A percentile compares a stretch with the other conserved stretches of the same genome.
Conservation (phyloP, 2,113 vertebrate genomes). For the Tricholaema leucomelas region DNA sequence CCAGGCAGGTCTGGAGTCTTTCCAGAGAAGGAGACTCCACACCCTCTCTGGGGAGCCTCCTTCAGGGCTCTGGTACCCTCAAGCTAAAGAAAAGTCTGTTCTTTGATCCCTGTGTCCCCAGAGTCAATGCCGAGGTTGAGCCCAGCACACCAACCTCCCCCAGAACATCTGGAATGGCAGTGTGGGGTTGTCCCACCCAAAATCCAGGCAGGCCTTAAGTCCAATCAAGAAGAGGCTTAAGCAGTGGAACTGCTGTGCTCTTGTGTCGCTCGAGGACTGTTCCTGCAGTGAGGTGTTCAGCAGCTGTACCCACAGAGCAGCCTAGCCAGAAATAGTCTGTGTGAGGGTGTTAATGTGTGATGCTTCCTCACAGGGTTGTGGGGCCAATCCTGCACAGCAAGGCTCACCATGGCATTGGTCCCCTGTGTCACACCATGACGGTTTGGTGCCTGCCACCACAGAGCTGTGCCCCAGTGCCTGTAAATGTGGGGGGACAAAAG, state of each 20-base stretch:
- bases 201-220: not conserved
- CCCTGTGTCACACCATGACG: not conserved
- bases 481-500: not conserved
- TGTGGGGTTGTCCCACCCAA: rapidly evolving
- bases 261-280: rapidly evolving
- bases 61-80: not conserved
- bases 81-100: not conserved
- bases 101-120: rapidly evolving
- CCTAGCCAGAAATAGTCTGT: rapidly evolving
- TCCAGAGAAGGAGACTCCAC: not conserved
- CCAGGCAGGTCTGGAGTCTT: not conserved
- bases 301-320: not conserved
- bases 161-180: not conserved
- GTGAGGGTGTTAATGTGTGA: not conserved
- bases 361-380: not conserved
- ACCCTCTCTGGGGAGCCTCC: not conserved
- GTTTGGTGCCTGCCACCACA: not conserved
- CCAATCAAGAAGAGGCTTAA: rapidly evolving
- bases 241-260: not conserved
- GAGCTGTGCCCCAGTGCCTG: rapidly evolving
- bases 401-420: not conserved
- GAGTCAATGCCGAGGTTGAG: rapidly evolving
- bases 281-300: not conserved
- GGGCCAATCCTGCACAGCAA: rapidly evolving
- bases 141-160: not conserved